These are phyloP conservation scores for Meteorus cinctellus DNA, from an alignment of 2,888 invertebrate genomes.

Conservation along the genomic window DNA sequence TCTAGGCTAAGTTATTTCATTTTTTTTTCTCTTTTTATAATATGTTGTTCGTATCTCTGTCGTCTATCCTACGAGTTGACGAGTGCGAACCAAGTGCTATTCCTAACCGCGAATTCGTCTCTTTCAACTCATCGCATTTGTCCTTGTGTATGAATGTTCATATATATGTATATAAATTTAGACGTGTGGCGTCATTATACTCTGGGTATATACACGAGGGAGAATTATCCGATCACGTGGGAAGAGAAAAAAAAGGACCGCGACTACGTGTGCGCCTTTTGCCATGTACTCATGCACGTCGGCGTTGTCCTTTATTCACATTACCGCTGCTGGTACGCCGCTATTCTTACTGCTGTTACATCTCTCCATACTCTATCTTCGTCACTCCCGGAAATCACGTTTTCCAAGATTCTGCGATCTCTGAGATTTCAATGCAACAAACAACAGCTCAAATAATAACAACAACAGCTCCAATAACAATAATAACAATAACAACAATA, in stretches of 20 bases:
- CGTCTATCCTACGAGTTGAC: conserved; percentile 29
- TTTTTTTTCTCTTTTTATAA: neutral
- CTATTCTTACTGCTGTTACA: conserved; percentile 39
- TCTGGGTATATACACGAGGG: conserved; percentile 26
- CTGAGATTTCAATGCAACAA: conserved; percentile 60
- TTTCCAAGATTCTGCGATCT: conserved; percentile 57
- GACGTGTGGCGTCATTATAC: conserved; percentile 37
- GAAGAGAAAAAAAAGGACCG: conserved; percentile 44
- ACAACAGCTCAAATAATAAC: conserved; percentile 6
- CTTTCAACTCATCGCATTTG: conserved; percentile 40
- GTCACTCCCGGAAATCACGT: conserved; percentile 59
- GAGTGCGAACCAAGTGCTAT: conserved; percentile 28
- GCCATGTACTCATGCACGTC: conserved; percentile 10
- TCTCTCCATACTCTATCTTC: conserved; percentile 32
- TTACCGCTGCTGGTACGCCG: conserved; percentile 35
- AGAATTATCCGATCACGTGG: conserved; percentile 50
- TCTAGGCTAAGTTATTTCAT: neutral
- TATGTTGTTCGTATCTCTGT: neutral
- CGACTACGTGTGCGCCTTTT: conserved; percentile 49
- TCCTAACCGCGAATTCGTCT: conserved; percentile 43
- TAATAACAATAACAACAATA: too few relatives aligned
- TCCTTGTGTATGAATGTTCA: neutral
- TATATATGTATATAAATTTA: neutral
- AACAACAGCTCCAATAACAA: too few relatives aligned
- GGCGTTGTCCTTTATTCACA: conserved; percentile 33